Evolutionary conservation across 2,888 invertebrate genomes (phyloP).

Genomic region (Dryomyza anilis): DNA sequence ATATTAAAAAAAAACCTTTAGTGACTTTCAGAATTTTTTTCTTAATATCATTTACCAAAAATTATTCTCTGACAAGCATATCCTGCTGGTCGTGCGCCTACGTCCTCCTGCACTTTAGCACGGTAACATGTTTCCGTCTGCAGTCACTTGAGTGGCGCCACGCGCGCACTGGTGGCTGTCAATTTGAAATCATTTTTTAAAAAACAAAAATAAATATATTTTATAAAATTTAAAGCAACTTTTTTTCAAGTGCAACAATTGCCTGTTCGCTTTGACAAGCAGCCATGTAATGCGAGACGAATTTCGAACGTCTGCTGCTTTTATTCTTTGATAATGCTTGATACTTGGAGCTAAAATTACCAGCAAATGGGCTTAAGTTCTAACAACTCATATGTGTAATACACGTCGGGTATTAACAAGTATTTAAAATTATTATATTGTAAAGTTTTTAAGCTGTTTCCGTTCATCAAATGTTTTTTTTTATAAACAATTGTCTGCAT

Average conservation of each 20-base stretch:
- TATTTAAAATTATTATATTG: neutral
- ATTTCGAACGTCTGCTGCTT: constrained; percentile 8
- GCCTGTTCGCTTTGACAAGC: neutral
- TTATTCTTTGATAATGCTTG: no score
- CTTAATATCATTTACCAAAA: no score
- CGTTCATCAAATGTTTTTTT: neutral
- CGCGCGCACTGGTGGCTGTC: constrained; percentile 5
- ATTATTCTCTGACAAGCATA: no score
- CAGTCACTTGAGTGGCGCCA: constrained; percentile 1
- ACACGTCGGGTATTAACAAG: neutral
- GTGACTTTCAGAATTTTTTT: no score
- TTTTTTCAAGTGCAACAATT: neutral
- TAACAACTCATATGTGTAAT: no score
- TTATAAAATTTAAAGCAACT: constrained; percentile 2
- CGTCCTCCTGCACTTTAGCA: neutral
- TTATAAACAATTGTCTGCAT: no score
- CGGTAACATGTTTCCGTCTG: constrained; percentile 4
- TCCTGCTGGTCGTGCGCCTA: no score
- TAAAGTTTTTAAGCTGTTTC: neutral
- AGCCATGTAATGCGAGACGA: constrained; percentile 6
- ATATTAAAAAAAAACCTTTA: no score
- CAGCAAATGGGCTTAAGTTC: neutral
- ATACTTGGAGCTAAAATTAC: neutral
- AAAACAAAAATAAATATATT: no score
- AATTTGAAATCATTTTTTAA: neutral